Evolutionary conservation across 2,888 invertebrate species (phyloP), one percentile per base, ranked within the genome.

Genomic region (Gortyna flavago): DNA sequence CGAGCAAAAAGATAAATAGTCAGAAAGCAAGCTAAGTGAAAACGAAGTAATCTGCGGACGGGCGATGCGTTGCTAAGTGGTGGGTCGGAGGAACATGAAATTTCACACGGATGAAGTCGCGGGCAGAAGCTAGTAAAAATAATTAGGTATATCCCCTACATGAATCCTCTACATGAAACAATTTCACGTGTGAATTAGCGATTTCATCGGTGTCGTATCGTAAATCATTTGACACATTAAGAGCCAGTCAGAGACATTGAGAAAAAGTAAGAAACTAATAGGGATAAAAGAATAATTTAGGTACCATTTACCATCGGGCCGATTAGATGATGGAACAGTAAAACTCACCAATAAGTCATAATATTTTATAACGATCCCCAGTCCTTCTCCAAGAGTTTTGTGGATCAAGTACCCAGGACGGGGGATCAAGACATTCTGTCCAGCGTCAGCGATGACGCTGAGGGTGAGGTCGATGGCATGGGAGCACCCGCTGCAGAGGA

Each of bases 401-500:
- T 99, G 99, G 85, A 99, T 97, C 83, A 98, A 98, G 94, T 99
- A 99, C 16, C 99, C 99, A 8, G 99, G 99, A 83, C 98, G 97
- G 1, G 99, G 99, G 66, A 99, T 98, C 57, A 99, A 95, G 88
- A 99, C 98, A 93, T 99, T 99, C 91, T 99, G 98, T 29, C 99
- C 99, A 8, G 98, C 97, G 89, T 98, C 98, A 5, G 99, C 99
- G 80, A 99, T 92, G 0, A 98, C 98, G 13, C 98, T 97, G 89
- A 99, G 99, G 92, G 98, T 98, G 87, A 99, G 96, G 90, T 99
- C 99, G 83, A 99, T 96, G 0, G 99, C 98, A 85, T 99, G 98
- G 0, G 99, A 99, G 92, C 99, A 99, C 29, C 99, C 99, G 90
- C 98, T 99, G 93, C 99, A 98, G 75, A 99, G 97, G 72, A 99